Conservation (phyloP, 2,888 invertebrate species). For the Muschampia plurimacula region DNA sequence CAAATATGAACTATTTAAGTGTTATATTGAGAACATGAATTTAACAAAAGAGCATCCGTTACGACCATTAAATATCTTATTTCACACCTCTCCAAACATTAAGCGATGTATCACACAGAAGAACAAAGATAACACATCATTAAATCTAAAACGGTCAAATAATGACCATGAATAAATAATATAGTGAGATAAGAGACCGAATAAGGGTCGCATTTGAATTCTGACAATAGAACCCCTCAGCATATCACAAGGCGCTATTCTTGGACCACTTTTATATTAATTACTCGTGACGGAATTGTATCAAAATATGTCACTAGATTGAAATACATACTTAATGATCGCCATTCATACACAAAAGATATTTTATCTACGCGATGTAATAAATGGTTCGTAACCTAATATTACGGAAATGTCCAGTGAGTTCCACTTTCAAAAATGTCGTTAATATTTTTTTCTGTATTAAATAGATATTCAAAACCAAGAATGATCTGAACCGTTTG, state of each 20-base stretch:
- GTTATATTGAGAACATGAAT: conserved; percentile 49
- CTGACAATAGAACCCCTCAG: conserved; percentile 70
- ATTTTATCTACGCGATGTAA: conserved; percentile 30
- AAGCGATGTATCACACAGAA: conserved; percentile 71
- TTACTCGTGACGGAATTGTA: conserved; percentile 79
- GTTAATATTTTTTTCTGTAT: conserved; percentile 10
- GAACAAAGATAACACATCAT: conserved; percentile 82
- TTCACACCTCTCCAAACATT: conserved; percentile 77
- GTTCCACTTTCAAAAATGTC: conserved; percentile 21
- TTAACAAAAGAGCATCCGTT: conserved; percentile 66
- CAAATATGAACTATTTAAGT: conserved; percentile 53
- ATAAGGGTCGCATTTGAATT: conserved; percentile 64
- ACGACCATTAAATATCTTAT: conserved; percentile 75
- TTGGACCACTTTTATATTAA: conserved; percentile 72
- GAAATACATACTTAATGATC: conserved; percentile 48
- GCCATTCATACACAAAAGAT: conserved; percentile 37
- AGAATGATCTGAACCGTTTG: background rate
- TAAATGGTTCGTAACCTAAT: conserved; percentile 32
- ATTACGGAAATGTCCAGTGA: conserved; percentile 29
- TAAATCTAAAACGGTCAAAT: conserved; percentile 83
- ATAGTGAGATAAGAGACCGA: conserved; percentile 67
- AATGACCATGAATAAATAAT: conserved; percentile 85
- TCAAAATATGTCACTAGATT: conserved; percentile 72
- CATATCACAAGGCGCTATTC: conserved; percentile 65
- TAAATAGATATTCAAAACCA: background rate